A percentile compares a stretch with the other conserved stretches of the same genome.
Conservation (phyloP, 2,797 vertebrate species). For the Cyprinodon diabolis region DNA sequence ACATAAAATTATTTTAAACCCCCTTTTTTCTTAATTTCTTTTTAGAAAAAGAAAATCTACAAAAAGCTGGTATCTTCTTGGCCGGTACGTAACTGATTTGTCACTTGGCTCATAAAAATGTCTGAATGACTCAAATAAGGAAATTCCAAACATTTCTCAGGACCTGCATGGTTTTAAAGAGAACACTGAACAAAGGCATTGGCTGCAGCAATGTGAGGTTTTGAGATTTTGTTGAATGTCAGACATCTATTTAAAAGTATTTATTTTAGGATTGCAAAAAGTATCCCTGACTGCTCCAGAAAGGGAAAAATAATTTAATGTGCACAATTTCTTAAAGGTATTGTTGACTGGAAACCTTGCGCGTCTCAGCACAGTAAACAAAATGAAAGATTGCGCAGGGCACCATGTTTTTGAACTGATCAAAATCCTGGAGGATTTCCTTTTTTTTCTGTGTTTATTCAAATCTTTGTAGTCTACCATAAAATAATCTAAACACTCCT, state of each 20-base stretch:
- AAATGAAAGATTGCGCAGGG: not conserved
- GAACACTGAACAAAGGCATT: not conserved
- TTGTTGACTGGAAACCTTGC: not conserved
- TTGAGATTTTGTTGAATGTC: not conserved
- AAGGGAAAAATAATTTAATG: not conserved
- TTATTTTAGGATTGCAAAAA: not conserved
- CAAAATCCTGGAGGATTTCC: too few relatives aligned
- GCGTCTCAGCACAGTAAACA: not conserved
- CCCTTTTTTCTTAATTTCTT: constrained; percentile 6
- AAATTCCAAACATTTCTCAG: not conserved
- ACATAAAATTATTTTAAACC: not conserved
- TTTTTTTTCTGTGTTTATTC: not conserved
- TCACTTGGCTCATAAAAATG: not conserved
- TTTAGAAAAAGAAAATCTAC: constrained; percentile 80
- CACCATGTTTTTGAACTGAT: not conserved
- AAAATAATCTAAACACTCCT: not conserved
- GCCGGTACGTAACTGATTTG: constrained; percentile 71
- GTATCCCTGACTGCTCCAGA: not conserved
- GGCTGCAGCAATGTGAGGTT: not conserved
- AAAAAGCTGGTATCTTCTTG: constrained; percentile 76
- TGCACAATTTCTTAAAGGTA: not conserved
- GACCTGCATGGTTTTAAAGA: not conserved
- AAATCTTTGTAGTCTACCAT: not conserved
- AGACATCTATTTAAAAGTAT: too few relatives aligned
- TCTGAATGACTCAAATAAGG: too few relatives aligned